Percentiles rank a stretch among this genome's conserved stretches.
Conservation (phyloP, 1,140 invertebrate genomes). For the Helicoverpa armigera region DNA sequence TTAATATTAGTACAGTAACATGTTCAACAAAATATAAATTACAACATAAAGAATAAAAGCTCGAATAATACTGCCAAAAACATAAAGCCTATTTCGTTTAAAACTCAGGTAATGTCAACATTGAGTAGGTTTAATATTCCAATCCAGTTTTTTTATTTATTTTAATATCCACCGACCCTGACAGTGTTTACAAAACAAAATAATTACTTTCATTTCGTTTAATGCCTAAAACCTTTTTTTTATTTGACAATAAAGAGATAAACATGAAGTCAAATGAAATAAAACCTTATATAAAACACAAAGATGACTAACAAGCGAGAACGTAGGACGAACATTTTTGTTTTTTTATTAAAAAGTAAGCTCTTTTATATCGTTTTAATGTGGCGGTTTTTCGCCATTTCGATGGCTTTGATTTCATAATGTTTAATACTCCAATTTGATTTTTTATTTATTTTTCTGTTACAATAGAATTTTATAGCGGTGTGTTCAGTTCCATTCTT, state of each 20-base stretch:
- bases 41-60: too few relatives aligned
- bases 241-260: slow-evolving; percentile 6
- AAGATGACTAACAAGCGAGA: not conserved
- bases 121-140: not conserved
- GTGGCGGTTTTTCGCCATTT: not conserved
- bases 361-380: slow-evolving; percentile 7
- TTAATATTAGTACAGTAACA: too few relatives aligned
- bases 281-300: slow-evolving; percentile 3
- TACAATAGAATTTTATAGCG: slow-evolving; percentile 1
- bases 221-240: slow-evolving; percentile 2
- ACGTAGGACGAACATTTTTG: not conserved
- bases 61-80: too few relatives aligned
- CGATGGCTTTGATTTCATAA: slow-evolving; percentile 12
- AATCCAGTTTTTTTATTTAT: not conserved
- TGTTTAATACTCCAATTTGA: slow-evolving; percentile 6
- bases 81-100: too few relatives aligned
- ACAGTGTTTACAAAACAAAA: not conserved
- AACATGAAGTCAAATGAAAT: not conserved
- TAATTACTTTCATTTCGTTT: slow-evolving; percentile 32
- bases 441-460: slow-evolving; percentile 2
- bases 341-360: slow-evolving; percentile 11
- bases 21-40: too few relatives aligned
- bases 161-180: slow-evolving; percentile 13
- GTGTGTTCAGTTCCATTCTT: not conserved
- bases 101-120: too few relatives aligned